Evolutionary conservation across 2,113 vertebrate species (phyloP), one percentile per base, ranked within the genome.

Genomic region (Xiphorhynchus elegans): DNA sequence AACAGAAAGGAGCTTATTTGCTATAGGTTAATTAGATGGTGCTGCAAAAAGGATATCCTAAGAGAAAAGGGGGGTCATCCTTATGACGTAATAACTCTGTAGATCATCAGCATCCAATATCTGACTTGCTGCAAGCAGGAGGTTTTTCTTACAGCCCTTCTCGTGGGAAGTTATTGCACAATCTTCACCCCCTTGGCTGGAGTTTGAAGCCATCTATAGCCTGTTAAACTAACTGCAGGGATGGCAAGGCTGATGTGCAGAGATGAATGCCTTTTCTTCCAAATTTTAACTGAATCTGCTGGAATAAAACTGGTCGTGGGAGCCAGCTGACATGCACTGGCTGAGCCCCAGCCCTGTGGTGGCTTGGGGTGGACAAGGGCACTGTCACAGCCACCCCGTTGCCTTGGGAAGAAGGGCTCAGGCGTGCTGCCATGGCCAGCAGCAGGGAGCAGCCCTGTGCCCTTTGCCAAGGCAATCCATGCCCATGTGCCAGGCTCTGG

Each of bases 311-410:
- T 0, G 0, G 66, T 37, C 37, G 16, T 53, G 55, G 24, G n/a
- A 90, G 56, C 19, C 50, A 64, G 44, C 50, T 64, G 46, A 64
- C 26, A 53, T 17, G 70, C 31, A 0, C 13, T 24, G 49, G 49
- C 66, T 21, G 49, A 87, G 82, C n/a, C 44, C 55, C 7, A 2
- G 64, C 37, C 47, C 29, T 16, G 37, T 3, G 0, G 44, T 20
- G 39, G 23, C 37, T 55, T 44, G 33, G 0, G 2, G 52, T 24
- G 42, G 16, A 23, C 6, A 26, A 59, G 69, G 37, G 20, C 69
- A 31, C 7, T 0, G 11, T 39, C 4, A 5, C 64, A 42, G 37
- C 17, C 2, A 0, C 21, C 58, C 62, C 4, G 1, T 24, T 55
- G 58, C 52, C 58, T 24, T 16, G 46, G 39, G 68, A 26, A 75